phyloP scores from a whole-genome alignment of 2,113 vertebrate species.

The Melanerpes formicivorus region DNA sequence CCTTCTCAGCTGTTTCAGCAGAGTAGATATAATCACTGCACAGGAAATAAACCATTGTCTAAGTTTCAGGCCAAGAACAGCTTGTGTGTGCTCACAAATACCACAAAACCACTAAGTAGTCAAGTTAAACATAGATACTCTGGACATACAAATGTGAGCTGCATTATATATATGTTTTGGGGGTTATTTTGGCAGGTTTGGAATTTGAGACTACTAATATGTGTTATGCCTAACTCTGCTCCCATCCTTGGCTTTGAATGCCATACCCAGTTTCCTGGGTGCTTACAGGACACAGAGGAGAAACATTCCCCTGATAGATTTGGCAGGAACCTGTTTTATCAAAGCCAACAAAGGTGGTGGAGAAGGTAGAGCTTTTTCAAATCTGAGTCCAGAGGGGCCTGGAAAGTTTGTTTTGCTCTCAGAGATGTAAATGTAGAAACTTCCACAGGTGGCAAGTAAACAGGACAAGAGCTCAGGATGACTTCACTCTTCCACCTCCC shows the following conservation, averaged over 20 bases:
- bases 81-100: background rate
- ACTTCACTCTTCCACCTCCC: constrained; percentile 43
- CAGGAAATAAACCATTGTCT: constrained; percentile 37
- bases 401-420: background rate
- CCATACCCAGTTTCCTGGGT: background rate
- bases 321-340: background rate
- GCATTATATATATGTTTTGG: background rate
- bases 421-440: background rate
- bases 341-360: background rate
- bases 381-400: background rate
- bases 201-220: background rate
- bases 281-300: background rate
- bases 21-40: background rate
- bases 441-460: constrained; percentile 20
- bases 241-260: background rate
- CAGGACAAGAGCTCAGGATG: constrained; percentile 33
- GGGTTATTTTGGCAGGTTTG: background rate
- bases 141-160: background rate
- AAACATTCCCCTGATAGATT: background rate
- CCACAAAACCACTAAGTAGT: background rate
- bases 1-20: background rate
- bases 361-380: background rate
- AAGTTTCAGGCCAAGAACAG: background rate
- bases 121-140: background rate
- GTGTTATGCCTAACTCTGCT: background rate